Base-by-base conservation (phyloP, 1,140 invertebrate species). In the Carcinoscorpius rotundicauda region DNA sequence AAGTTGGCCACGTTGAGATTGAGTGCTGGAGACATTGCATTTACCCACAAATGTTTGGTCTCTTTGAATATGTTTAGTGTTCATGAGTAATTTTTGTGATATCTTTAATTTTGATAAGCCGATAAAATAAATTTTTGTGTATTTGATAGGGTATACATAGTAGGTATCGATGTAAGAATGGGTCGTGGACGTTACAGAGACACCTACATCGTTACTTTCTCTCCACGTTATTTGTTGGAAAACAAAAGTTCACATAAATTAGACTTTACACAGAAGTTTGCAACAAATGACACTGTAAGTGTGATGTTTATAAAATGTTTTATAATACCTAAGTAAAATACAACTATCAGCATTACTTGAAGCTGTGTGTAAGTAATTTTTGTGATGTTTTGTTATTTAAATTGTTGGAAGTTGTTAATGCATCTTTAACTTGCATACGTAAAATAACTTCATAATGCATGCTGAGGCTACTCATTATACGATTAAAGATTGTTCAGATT, bases 191-290 rank as follows among this genome's bases (percentile, higher is more conserved):
- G 87, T 70, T 97, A 97, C 78, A 80, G 87, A 55, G 84, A 88
- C 71, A 97, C 95, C 3, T 90, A 87, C 72, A 88, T 98, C 70
- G 88, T 97, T 9, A 96, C 91, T 6, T 82, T 98, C 66, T 89
- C 92, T 4, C 93, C 96, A 51, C 82, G 93, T 70, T 98, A 89
- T 79, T 89, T 94, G 75, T 79, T 98, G 57, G 89, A 97, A 74
- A 98, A 99, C 78, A 85, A 87, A 75, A 94, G 91, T 6, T 84
- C 83, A 2, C 85, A 78, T 72, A 85, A 84, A 58, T 78, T 99
- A 64, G 86, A 93, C 71, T 87, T 98, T 73, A 85, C 91, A 58
- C 96, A 98, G 77, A 85, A 85, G 71, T 75, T 73, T 67, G 70
- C 72, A n/a, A 66, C 71, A 11, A 65, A 61, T 61, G 61, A 63